Conservation (phyloP, 2,888 invertebrate genomes). For the Drosophila acutilabella region DNA sequence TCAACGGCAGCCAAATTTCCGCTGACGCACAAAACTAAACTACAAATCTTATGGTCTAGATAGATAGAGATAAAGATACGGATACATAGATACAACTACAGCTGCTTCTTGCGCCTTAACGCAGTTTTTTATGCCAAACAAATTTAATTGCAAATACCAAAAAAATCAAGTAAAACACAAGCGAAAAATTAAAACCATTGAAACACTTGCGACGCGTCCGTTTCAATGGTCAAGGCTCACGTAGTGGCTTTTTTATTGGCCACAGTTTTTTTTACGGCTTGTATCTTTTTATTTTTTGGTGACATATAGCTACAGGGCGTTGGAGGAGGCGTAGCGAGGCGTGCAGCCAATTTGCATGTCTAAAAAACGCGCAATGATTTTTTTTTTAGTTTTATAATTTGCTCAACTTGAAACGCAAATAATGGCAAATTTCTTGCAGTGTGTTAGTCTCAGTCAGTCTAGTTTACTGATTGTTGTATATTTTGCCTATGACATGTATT, state of each 20-base stretch:
- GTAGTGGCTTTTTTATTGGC: slow-evolving; percentile 56
- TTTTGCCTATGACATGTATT: slow-evolving; percentile 51
- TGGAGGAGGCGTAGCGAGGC: background rate
- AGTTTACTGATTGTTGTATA: slow-evolving; percentile 30
- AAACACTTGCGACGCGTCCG: slow-evolving; percentile 53
- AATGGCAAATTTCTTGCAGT: slow-evolving; percentile 59
- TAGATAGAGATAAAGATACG: background rate
- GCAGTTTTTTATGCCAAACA: slow-evolving; percentile 59
- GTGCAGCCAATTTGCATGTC: slow-evolving; percentile 51
- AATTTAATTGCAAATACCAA: slow-evolving; percentile 51
- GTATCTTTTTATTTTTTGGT: slow-evolving; percentile 6
- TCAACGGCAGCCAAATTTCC: slow-evolving; percentile 63
- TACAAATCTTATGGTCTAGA: slow-evolving; percentile 25
- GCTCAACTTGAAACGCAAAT: slow-evolving; percentile 53
- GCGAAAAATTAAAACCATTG: slow-evolving; percentile 45
- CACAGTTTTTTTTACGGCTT: slow-evolving; percentile 17
- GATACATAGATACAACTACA: slow-evolving; percentile 9
- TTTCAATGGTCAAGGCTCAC: slow-evolving; percentile 71
- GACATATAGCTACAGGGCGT: slow-evolving; percentile 25
- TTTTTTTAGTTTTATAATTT: slow-evolving; percentile 29
- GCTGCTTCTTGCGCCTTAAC: slow-evolving; percentile 33
- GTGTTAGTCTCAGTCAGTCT: slow-evolving; percentile 10
- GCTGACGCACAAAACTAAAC: slow-evolving; percentile 75
- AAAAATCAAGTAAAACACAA: slow-evolving; percentile 36
- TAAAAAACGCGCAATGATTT: slow-evolving; percentile 59